phyloP scores from a whole-genome alignment of 2,888 invertebrate species.

The Cataglyphis albicans region DNA sequence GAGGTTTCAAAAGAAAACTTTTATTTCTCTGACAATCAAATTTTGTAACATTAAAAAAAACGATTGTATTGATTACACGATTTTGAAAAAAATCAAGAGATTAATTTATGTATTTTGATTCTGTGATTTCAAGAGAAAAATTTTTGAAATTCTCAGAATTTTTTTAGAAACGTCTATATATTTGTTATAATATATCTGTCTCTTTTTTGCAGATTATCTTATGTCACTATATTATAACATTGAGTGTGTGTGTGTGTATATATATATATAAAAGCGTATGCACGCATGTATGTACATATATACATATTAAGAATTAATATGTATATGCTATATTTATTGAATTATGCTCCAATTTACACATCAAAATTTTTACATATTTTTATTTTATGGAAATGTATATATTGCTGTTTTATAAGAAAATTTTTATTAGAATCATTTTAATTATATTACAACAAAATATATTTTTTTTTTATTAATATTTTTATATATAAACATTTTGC shows the following conservation, averaged over 20 bases:
- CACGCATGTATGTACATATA: not conserved
- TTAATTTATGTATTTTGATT: not conserved
- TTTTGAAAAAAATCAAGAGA: not conserved
- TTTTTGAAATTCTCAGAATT: slow-evolving; percentile 8
- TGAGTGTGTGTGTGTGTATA: not conserved
- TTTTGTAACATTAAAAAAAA: not conserved
- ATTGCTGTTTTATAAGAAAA: not conserved
- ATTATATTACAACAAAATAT: slow-evolving; percentile 50
- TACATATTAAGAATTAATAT: not conserved
- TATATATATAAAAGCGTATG: not conserved
- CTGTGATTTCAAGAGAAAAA: not conserved
- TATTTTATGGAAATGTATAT: slow-evolving; percentile 7
- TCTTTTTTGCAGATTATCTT: slow-evolving; percentile 39
- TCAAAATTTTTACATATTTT: slow-evolving; percentile 19
- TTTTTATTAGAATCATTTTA: slow-evolving; percentile 33
- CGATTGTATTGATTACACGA: not conserved
- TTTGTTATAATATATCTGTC: slow-evolving; percentile 12
- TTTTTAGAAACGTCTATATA: slow-evolving; percentile 2
- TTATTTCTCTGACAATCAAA: not conserved
- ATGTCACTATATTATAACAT: slow-evolving; percentile 6
- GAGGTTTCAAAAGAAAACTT: slow-evolving; percentile 6
- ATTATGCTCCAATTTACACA: slow-evolving; percentile 28
- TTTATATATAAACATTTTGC: not conserved
- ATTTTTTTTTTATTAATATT: not conserved
- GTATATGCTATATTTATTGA: slow-evolving; percentile 48